phyloP scores from a whole-genome alignment of 2,797 vertebrate species.

The Ptychobarbus kaznakovi region DNA sequence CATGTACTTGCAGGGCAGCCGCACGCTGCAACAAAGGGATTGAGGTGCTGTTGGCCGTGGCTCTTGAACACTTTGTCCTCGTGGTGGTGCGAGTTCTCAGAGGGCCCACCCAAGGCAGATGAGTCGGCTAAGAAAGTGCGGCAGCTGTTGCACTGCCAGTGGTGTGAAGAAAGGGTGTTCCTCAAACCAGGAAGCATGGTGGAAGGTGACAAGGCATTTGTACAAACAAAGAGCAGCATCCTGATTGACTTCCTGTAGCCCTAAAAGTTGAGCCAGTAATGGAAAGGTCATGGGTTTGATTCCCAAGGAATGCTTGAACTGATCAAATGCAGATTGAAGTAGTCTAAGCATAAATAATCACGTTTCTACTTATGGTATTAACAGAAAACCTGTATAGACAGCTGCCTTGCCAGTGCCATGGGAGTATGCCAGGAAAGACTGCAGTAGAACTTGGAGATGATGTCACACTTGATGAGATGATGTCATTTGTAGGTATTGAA shows the following conservation, averaged over 20 bases:
- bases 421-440: constrained; percentile 93
- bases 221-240: constrained; percentile 3
- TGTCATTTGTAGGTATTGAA: not conserved
- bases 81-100: constrained; percentile 92
- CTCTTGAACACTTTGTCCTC: constrained; percentile 94
- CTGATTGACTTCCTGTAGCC: not conserved
- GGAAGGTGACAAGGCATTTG: constrained; percentile 81
- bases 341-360: not conserved
- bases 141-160: constrained; percentile 94
- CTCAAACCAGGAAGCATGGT: constrained; percentile 90
- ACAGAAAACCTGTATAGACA: constrained; percentile 86
- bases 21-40: constrained; percentile 97
- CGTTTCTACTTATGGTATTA: constrained; percentile 16
- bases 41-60: constrained; percentile 91
- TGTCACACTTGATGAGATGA: constrained; percentile 89
- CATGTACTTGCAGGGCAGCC: constrained; percentile 82
- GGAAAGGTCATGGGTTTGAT: not conserved
- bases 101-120: constrained; percentile 89
- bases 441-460: constrained; percentile 91
- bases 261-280: not conserved
- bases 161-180: constrained; percentile 97
- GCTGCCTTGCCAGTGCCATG: constrained; percentile 91
- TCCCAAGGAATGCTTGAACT: not conserved
- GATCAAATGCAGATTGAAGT: not conserved
- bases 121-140: constrained; percentile 86